phyloP scores from a whole-genome alignment of 2,113 vertebrate genomes.

The Procavia capensis region DNA sequence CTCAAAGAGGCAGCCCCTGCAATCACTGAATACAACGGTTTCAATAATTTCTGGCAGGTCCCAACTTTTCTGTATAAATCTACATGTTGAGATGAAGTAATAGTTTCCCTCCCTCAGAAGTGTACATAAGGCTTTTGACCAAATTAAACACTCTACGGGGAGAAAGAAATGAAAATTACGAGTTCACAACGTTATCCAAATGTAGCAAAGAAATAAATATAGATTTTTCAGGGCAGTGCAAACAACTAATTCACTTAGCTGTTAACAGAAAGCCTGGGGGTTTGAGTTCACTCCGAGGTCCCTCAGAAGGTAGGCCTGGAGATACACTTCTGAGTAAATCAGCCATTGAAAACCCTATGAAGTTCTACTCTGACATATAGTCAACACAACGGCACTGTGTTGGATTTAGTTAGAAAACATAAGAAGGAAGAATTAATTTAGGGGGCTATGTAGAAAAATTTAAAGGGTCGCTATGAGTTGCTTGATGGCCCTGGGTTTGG shows the following conservation, averaged over 20 bases:
- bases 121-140: not conserved
- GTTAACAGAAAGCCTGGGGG: not conserved
- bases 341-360: not conserved
- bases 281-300: not conserved
- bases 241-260: not conserved
- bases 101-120: not conserved
- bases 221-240: not conserved
- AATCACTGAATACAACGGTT: not conserved
- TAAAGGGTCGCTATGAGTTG: too few species aligned
- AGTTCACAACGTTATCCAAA: slow-evolving; percentile 43
- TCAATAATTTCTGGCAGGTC: not conserved
- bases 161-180: slow-evolving; percentile 63
- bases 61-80: not conserved
- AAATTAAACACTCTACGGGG: slow-evolving; percentile 53
- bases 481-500: too few species aligned
- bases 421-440: not conserved
- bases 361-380: not conserved
- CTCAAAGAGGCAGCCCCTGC: not conserved
- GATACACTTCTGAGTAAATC: not conserved
- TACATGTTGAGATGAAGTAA: slow-evolving; percentile 9
- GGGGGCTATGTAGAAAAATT: not conserved
- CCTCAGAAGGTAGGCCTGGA: not conserved
- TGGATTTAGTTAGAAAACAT: not conserved
- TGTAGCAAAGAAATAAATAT: slow-evolving; percentile 32
- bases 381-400: not conserved